These are phyloP conservation scores for Clamator glandarius DNA, from an alignment of 2,797 vertebrate species.

Conservation along the genomic window DNA sequence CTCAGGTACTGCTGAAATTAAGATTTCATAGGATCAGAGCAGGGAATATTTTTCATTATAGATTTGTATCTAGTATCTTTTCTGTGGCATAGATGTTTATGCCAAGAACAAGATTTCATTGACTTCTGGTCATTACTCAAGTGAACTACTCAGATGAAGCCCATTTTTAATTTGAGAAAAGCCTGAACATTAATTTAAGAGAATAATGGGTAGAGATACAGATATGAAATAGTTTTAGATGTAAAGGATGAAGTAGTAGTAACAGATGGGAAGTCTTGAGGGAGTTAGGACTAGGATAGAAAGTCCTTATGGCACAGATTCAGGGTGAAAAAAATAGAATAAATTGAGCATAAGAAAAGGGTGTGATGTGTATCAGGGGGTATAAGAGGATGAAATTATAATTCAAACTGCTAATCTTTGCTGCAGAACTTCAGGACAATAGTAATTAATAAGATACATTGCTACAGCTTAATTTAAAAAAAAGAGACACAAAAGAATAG, in stretches of 20 bases:
- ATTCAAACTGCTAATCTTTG: slow-evolving; percentile 25
- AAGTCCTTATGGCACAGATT: slow-evolving; percentile 32
- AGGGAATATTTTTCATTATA: not conserved
- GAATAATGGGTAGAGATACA: not conserved
- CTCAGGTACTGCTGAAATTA: not conserved
- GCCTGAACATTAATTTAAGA: not conserved
- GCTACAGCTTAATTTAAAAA: not conserved
- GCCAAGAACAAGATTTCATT: not conserved
- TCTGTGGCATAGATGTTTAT: not conserved
- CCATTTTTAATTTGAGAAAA: slow-evolving; percentile 22
- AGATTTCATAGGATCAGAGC: not conserved
- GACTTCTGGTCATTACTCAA: not conserved
- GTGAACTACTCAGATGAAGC: not conserved
- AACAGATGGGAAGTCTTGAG: slow-evolving; percentile 48
- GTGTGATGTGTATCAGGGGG: slow-evolving; percentile 13
- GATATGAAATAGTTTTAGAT: slow-evolving; percentile 8
- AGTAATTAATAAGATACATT: not conserved
- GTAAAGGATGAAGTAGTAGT: not conserved
- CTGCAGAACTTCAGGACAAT: not conserved
- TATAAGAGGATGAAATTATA: slow-evolving; percentile 46
- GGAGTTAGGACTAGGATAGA: slow-evolving; percentile 13
- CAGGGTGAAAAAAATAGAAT: not conserved
- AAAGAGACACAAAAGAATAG: not conserved
- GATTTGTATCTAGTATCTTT: not conserved
- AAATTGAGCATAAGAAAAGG: slow-evolving; percentile 34